Evolutionary conservation across 2,113 vertebrate genomes (phyloP).

Genomic region (Henicopernis longicauda): DNA sequence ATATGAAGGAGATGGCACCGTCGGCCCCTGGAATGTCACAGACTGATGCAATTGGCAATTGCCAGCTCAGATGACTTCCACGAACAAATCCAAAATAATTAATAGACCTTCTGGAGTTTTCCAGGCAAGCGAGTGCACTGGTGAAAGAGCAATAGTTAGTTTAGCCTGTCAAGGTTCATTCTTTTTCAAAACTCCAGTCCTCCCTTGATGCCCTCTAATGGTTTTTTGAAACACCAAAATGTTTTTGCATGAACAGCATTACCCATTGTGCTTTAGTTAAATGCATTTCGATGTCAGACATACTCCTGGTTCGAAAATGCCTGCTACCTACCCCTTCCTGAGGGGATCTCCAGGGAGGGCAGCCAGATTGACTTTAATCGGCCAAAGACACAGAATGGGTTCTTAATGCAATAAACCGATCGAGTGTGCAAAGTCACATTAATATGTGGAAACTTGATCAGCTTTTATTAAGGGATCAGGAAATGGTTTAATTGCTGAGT

Average conservation of each 20-base stretch:
- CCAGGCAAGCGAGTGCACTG: conserved; percentile 18
- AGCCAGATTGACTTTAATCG: conserved; percentile 10
- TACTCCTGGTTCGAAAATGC: conserved; percentile 22
- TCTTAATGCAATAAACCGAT: background rate
- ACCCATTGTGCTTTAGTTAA: conserved; percentile 62
- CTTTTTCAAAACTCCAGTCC: conserved; percentile 59
- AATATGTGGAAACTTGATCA: conserved; percentile 18
- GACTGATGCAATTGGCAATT: conserved; percentile 16
- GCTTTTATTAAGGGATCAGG: conserved; percentile 1
- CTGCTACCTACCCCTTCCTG: conserved; percentile 3
- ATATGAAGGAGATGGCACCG: conserved; percentile 12
- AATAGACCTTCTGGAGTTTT: conserved; percentile 61
- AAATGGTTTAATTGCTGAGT: conserved; percentile 26
- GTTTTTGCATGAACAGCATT: conserved; percentile 66
- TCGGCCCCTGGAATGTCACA: conserved; percentile 25
- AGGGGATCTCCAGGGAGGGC: conserved; percentile 26
- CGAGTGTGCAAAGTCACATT: background rate
- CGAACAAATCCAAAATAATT: conserved; percentile 58
- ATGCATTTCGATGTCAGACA: conserved; percentile 68
- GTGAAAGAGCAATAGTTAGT: conserved; percentile 43
- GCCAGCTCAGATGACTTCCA: conserved; percentile 23
- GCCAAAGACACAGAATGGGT: conserved; percentile 2
- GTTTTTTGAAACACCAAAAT: conserved; percentile 70
- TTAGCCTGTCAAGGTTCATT: conserved; percentile 71
- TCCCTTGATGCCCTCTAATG: conserved; percentile 72